Base-by-base conservation (phyloP, 2,113 vertebrate species). In the Zosterops hypoxanthus region DNA sequence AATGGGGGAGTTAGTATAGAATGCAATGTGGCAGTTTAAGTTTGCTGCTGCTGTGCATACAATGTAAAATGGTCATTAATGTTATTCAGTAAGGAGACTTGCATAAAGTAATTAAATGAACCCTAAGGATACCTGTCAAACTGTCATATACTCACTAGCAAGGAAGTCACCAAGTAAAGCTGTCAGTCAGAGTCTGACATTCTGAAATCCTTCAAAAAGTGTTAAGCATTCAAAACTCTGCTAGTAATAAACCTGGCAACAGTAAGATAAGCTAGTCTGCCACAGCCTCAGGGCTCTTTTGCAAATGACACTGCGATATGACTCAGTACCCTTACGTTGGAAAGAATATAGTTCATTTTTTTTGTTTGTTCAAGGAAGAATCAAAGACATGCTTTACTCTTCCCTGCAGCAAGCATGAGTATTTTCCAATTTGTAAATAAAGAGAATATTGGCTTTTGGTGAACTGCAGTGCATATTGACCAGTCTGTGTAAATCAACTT, bases 141-240 rank as follows among this genome's bases (percentile, higher is more conserved):
- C 85, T 96, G 94, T 90, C 93, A 94, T 84, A 73, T 53, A 68
- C 6, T 87, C 64, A 50, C 12, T 47, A 86, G 57, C 34, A 87
- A 60, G 42, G 42, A 93, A 95, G 22, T 44, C 77, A 90, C 14
- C 4, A 9, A 76, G 69, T 77, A 79, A 97, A 91, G 57, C 71
- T 92, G 66, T 92, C 92, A 97, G 60, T 90, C 91, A 96, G 36
- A 26, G n/a, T 86, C 42, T 86, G 88, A 91, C 82, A 97, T 96
- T 94, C 65, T 79, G 76, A 95, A 93, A 90, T 92, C 85, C 95
- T 96, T 90, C 84, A 94, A 47, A 90, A 93, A 94, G 12, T 75
- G 85, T 90, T 94, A 94, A 66, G 17, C 47, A 91, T 95, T 95
- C 90, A 86, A 95, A 97, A 90, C 60, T 95, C 71, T 94, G 75